Base-by-base conservation (phyloP, 2,797 vertebrate genomes). In the Oreochromis mossambicus region DNA sequence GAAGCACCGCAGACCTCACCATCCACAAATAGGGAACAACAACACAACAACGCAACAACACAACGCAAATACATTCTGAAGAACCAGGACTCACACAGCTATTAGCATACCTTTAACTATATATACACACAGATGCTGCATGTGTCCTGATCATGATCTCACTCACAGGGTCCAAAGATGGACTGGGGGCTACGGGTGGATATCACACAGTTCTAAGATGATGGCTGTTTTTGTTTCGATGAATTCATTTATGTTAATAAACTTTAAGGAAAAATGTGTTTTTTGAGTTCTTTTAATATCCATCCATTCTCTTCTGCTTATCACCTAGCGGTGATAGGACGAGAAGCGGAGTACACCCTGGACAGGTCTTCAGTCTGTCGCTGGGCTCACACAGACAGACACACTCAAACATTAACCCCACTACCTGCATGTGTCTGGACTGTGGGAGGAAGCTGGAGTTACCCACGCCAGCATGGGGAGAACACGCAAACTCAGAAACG, bases 161-260 rank as follows among this genome's bases (percentile, higher is more conserved):
- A 19, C 17, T 17, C 6, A 7, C 1, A 17, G 15, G 46, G 6
- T 17, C 46, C 17, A 15, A 48, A 3, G 7, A 15, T 7, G 12
- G 46, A 48, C 14, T 48, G 14, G 15, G 14, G 54, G 54, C 14
- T 4, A 29, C 0, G 0, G 13, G 29, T 56, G 0, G 0, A 56
- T 56, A 29, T 3, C 54, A 56, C 7, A 5, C 24, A 55, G 1
- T 26, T 55, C 21, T 55, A 55, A 14, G 52, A 21, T 55, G 9
- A 51, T 51, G 19, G 50, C 3, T 21, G 21, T 3, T 55, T 8
- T 0, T 26, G 54, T 26, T 8, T 55, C 0, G 13, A 58, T 32
- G 14, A 56, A 56, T 56, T 56, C 8, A 56, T 56, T 29, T 0
- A 29, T 29, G 7, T 9, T 56, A 0, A 56, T 56, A 17, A 32